A percentile compares a stretch with the other conserved stretches of the same genome.
Conservation (phyloP, 2,888 invertebrate species). For the Dicyrtomina minuta region DNA sequence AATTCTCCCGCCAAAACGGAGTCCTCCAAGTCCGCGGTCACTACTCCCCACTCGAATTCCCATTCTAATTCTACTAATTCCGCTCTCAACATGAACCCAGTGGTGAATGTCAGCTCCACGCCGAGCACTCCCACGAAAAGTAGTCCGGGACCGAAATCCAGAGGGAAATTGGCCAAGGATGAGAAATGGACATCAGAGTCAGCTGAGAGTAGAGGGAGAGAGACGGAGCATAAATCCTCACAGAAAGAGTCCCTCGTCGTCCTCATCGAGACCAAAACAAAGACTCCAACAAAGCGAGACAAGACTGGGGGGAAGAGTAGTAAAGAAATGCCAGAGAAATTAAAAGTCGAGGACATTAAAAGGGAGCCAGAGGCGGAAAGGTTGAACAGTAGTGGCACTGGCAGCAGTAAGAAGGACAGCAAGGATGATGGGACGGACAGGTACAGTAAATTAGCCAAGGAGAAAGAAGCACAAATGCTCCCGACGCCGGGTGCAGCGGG, state of each 20-base stretch:
- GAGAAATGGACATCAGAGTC: slow-evolving; percentile 29
- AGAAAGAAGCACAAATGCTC: slow-evolving; percentile 36
- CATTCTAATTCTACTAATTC: too few relatives aligned
- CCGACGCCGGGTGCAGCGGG: slow-evolving; percentile 40
- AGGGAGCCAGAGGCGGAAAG: slow-evolving; percentile 8
- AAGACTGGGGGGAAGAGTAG: slow-evolving; percentile 11
- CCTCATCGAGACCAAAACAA: slow-evolving; percentile 4
- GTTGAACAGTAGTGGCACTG: background rate
- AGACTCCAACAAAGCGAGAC: slow-evolving; percentile 2
- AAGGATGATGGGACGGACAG: slow-evolving; percentile 11
- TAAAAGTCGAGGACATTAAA: background rate
- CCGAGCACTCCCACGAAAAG: background rate
- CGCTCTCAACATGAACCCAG: slow-evolving; percentile 31
- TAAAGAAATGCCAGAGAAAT: slow-evolving; percentile 17
- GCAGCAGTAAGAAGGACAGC: slow-evolving; percentile 18
- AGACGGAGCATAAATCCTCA: background rate
- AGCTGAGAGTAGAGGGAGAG: slow-evolving; percentile 28
- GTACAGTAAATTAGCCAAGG: slow-evolving; percentile 27
- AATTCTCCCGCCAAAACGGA: slow-evolving; percentile 48
- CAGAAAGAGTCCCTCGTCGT: background rate
- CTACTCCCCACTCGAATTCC: too few relatives aligned
- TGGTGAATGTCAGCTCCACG: too few relatives aligned
- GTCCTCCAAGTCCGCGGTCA: background rate
- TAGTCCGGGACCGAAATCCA: slow-evolving; percentile 18
- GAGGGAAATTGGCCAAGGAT: slow-evolving; percentile 15